phyloP scores from a whole-genome alignment of 2,113 vertebrate species.

The Malaclemys terrapin region DNA sequence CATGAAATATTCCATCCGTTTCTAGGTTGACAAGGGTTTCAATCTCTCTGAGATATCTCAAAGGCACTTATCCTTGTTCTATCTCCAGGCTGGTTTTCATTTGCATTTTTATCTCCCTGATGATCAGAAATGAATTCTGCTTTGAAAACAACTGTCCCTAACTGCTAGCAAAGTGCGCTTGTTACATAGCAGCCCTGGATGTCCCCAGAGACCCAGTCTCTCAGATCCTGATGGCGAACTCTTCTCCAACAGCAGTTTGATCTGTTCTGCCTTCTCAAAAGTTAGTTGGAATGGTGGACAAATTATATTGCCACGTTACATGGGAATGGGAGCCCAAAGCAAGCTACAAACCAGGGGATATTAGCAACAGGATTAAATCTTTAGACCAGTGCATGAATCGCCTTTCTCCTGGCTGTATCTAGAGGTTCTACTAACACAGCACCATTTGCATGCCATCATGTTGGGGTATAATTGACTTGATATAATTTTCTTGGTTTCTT shows the following conservation, averaged over 20 bases:
- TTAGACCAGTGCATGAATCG: accelerated
- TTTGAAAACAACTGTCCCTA: constrained; percentile 3
- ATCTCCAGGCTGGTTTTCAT: constrained; percentile 33
- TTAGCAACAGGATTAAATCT: accelerated
- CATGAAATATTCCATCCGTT: constrained; percentile 11
- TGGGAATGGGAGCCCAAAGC: not conserved
- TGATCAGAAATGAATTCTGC: constrained; percentile 45
- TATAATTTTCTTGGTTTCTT: too few relatives aligned
- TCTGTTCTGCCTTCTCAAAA: not conserved
- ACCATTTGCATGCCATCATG: accelerated
- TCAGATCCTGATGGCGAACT: not conserved
- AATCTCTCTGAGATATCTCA: constrained; percentile 21
- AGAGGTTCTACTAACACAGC: not conserved
- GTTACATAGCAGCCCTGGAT: not conserved
- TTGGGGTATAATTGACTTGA: too few relatives aligned
- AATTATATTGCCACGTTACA: accelerated
- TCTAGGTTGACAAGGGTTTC: constrained; percentile 33
- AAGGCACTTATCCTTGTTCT: not conserved
- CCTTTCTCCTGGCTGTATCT: accelerated
- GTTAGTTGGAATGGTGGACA: accelerated
- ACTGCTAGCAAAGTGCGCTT: not conserved
- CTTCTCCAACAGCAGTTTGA: not conserved
- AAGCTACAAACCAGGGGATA: not conserved
- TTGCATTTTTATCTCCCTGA: constrained; percentile 44
- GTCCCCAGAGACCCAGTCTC: not conserved